These are phyloP conservation scores for Knipowitschia caucasica DNA, from an alignment of 2,797 vertebrate genomes.

Conservation along the genomic window DNA sequence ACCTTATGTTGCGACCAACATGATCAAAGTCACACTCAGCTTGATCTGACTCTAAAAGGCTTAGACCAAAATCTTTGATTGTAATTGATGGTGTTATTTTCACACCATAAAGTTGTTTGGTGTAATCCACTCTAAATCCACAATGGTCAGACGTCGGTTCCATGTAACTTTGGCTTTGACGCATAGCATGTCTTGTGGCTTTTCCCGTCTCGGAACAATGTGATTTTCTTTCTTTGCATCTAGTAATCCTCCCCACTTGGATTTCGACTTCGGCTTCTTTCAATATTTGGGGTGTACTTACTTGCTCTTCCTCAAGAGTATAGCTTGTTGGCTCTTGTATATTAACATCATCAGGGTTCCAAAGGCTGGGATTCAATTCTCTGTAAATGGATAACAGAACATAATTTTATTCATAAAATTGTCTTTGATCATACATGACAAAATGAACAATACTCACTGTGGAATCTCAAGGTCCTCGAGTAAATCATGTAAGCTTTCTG, in stretches of 20 bases:
- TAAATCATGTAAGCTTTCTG: constrained; percentile 83
- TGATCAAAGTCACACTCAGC: constrained; percentile 63
- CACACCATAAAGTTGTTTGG: constrained; percentile 28
- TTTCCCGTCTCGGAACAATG: constrained; percentile 17
- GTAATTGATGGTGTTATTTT: constrained; percentile 40
- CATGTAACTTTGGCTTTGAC: constrained; percentile 37
- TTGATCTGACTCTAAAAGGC: constrained; percentile 60
- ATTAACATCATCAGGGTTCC: constrained; percentile 63
- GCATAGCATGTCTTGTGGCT: constrained; percentile 21
- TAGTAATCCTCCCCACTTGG: constrained; percentile 30
- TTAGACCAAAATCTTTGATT: constrained; percentile 58
- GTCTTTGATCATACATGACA: not conserved
- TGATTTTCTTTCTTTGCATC: constrained; percentile 37
- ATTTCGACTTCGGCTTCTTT: constrained; percentile 40
- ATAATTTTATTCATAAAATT: constrained; percentile 8
- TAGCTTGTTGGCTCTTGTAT: constrained; percentile 51
- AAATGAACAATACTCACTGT: constrained; percentile 61
- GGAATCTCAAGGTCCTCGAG: constrained; percentile 82
- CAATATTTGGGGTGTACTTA: constrained; percentile 58
- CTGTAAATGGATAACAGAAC: constrained; percentile 57
- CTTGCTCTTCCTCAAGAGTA: constrained; percentile 60
- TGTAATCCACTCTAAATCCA: constrained; percentile 31
- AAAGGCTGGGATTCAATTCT: constrained; percentile 66
- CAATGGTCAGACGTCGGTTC: constrained; percentile 23
- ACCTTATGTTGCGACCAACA: constrained; percentile 42